Evolutionary conservation across 2,888 invertebrate genomes (phyloP).

Genomic region (Brachyopa scutellaris): DNA sequence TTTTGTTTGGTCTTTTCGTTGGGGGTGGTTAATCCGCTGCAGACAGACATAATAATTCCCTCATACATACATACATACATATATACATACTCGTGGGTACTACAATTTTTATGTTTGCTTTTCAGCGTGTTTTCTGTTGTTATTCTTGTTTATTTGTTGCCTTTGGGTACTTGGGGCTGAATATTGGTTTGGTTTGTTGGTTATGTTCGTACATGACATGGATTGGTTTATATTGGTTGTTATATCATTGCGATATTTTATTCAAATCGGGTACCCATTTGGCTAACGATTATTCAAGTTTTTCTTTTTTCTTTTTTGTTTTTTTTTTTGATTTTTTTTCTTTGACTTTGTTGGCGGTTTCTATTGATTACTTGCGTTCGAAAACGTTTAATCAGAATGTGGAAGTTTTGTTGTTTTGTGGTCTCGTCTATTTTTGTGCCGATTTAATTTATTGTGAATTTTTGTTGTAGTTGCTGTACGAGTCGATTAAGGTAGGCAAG

Average conservation of each 20-base stretch:
- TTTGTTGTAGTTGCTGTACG: not conserved
- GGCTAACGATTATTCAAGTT: constrained; percentile 62
- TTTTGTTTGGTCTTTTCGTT: too few relatives aligned
- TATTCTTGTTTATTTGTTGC: constrained; percentile 37
- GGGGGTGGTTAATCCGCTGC: constrained; percentile 28
- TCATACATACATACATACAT: constrained; percentile 1
- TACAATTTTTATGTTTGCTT: constrained; percentile 23
- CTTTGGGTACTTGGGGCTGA: constrained; percentile 30
- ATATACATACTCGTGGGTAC: not conserved
- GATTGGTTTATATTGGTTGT: constrained; percentile 50
- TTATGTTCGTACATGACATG: constrained; percentile 12
- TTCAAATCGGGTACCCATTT: constrained; percentile 58
- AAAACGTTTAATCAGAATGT: constrained; percentile 23
- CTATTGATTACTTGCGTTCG: constrained; percentile 57
- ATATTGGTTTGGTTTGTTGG: constrained; percentile 5
- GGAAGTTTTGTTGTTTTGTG: not conserved
- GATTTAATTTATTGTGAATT: constrained; percentile 29
- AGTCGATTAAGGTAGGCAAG: not conserved
- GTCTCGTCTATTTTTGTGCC: constrained; percentile 21
- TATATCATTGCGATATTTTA: constrained; percentile 59
- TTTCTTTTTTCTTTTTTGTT: not conserved
- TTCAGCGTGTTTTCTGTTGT: constrained; percentile 16
- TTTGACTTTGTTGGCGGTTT: too few relatives aligned
- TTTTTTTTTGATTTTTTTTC: too few relatives aligned
- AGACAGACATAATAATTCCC: constrained; percentile 43